Base-by-base conservation (phyloP, 1,140 invertebrate genomes). In the Caenorhabditis latens region DNA sequence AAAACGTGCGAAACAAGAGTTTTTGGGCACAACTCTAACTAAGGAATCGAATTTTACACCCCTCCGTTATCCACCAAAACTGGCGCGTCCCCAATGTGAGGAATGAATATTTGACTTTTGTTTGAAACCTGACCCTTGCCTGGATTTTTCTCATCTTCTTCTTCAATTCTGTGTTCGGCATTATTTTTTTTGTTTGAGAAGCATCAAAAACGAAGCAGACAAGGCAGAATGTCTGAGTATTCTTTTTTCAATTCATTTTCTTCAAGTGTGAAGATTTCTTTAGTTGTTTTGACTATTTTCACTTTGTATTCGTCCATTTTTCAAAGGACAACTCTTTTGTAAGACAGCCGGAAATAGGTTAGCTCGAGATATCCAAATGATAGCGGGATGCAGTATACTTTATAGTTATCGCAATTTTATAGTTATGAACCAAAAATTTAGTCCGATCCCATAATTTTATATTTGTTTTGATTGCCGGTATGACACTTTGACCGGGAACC, bases 101-200 rank as follows among this genome's bases (percentile, higher is more conserved):
- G 46, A 67, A 67, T 67, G 63, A 79, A 79, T 79, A 79, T 79
- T 79, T 79, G 71, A 79, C 71, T 79, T 79, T 79, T 79, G 43
- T 63, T 79, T 19, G 67, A 71, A 71, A 71, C 67, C 67, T 48
- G 67, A 79, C 14, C 13, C 40, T 40, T 40, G 19, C 32, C 32
- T 40, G n/a, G 46, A 79, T 79, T 71, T 42, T 71, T 71, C 67
- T 71, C 67, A 79, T 79, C 71, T 79, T 79, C n/a, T 50, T 9
- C 46, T 53, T 11, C 13, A n/a, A 50, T 50, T 63, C 24, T 50
- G n/a, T 79, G 71, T 79, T 79, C 71, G 19, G 21, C 42, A 19
- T 71, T 71, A 4, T 46, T 19, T 46, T 75, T 46, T 65, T 32
- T 32, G 32, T 32, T 32, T 32, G 32, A 42, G 32, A 8, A 65